Evolutionary conservation across 2,888 invertebrate species (phyloP).

Genomic region (Latrodectus elegans): DNA sequence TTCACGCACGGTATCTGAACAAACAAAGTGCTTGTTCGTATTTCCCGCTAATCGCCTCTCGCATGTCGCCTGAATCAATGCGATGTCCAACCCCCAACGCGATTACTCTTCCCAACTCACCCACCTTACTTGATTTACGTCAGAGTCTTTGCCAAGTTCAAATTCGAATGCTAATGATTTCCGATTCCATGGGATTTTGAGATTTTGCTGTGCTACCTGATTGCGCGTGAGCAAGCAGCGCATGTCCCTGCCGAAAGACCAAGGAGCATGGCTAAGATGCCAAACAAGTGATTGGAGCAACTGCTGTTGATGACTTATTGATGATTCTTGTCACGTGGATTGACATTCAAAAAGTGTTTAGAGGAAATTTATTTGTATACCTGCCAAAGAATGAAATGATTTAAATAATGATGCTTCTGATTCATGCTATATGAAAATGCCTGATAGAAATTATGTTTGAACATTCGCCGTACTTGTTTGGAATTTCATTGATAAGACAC

Average conservation of each 20-base stretch:
- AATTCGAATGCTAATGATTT: slow-evolving; percentile 14
- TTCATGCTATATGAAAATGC: no score
- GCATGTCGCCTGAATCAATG: slow-evolving; percentile 52
- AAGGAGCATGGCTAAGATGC: neutral
- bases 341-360: neutral
- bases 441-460: no score
- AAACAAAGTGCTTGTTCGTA: slow-evolving; percentile 27
- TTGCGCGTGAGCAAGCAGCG: neutral
- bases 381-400: neutral
- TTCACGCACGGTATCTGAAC: slow-evolving; percentile 35
- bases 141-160: slow-evolving; percentile 23
- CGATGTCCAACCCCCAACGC: neutral
- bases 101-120: slow-evolving; percentile 27
- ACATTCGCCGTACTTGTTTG: no score
- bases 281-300: neutral
- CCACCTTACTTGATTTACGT: slow-evolving; percentile 39
- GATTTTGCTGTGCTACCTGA: neutral
- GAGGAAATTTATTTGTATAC: neutral
- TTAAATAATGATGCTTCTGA: neutral
- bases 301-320: neutral
- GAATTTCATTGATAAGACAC: no score
- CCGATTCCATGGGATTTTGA: neutral
- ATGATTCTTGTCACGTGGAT: neutral
- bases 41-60: slow-evolving; percentile 32
- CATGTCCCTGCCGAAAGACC: no score